Percentiles rank a stretch among this genome's conserved stretches.
phyloP scores from a whole-genome alignment of 2,888 invertebrate species.

The Noctuana brunneofusca region DNA sequence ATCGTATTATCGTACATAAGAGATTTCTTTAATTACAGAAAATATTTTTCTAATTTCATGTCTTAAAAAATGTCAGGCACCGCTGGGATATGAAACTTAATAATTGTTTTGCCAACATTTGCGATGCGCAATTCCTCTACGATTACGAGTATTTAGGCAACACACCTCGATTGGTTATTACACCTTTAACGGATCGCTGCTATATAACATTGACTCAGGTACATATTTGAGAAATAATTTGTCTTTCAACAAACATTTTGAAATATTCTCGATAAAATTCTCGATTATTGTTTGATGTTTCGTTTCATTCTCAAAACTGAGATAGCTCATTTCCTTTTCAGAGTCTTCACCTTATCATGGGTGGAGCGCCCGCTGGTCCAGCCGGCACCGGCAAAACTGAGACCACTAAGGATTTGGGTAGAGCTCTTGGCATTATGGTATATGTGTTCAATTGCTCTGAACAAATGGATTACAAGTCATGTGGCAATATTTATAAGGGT shows the following conservation, averaged over 20 bases:
- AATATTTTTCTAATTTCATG: not conserved
- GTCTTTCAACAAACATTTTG: not conserved
- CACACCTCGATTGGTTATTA: slow-evolving; percentile 96
- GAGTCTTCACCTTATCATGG: slow-evolving; percentile 96
- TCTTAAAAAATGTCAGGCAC: slow-evolving; percentile 36
- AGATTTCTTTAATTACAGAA: not conserved
- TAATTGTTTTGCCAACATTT: slow-evolving; percentile 97
- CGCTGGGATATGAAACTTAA: slow-evolving; percentile 91
- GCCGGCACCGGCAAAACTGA: slow-evolving; percentile 98
- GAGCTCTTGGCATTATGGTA: slow-evolving; percentile 97
- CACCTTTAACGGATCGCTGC: slow-evolving; percentile 96
- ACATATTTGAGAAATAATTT: too few species aligned
- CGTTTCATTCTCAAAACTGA: too few species aligned
- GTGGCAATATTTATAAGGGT: slow-evolving; percentile 97
- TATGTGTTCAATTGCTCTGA: slow-evolving; percentile 99
- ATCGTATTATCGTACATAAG: not conserved
- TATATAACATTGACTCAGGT: slow-evolving; percentile 97
- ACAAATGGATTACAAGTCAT: slow-evolving; percentile 98
- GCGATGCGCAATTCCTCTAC: slow-evolving; percentile 96
- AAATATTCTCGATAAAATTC: too few species aligned
- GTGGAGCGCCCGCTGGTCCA: slow-evolving; percentile 98
- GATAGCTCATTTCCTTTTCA: slow-evolving; percentile 48
- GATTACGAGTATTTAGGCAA: slow-evolving; percentile 97
- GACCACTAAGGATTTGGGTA: slow-evolving; percentile 97
- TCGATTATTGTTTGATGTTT: too few species aligned